Evolutionary conservation across 2,888 invertebrate genomes (phyloP), one percentile per base, ranked within the genome.

Genomic region (Agrotis puta): DNA sequence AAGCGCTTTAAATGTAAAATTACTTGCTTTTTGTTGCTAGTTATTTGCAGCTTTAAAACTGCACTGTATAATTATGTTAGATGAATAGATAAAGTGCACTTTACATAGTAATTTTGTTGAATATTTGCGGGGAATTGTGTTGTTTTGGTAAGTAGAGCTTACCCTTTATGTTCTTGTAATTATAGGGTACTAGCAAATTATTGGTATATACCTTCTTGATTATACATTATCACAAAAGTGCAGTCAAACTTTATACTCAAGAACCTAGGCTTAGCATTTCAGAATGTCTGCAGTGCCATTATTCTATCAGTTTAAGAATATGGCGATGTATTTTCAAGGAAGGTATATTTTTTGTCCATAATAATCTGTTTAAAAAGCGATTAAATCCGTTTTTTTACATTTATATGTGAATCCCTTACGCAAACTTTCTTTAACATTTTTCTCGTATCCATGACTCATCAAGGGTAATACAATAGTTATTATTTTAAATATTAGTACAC

Each of bases 1-100:
- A 85, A 81, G 67, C 64, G 81, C 66, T 83, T 83, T 83, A 70
- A 85, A 81, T 77, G 72, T 77, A 59, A 80, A 85, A 83, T 73
- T 77, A 75, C 65, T 75, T 65, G 53, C 59, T 67, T 70, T 83
- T 83, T 74, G 59, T 83, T 74, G 59, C 64, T 48, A 54, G 72
- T 74, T 69, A 68, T 57, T 71, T 82, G 59, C 43, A 11, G 54
- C 54, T 70, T 70, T 67, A 70, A 75, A 70, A 62, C 73, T 57
- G 66, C 22, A 54, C 70, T 65, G 71, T 80, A 65, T 76, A 82
- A 80, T 80, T 82, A 78, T 73, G 62, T 64, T 73, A 73, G 76
- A 83, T 83, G 80, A 58, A 63, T 64, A 83, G 81, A 80, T 83
- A 67, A 69, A 70, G 45, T 47, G 64, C 64, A 64, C 13, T 64